Evolutionary conservation across 1,140 invertebrate species (phyloP).

Genomic region (Trichoplusia ni): DNA sequence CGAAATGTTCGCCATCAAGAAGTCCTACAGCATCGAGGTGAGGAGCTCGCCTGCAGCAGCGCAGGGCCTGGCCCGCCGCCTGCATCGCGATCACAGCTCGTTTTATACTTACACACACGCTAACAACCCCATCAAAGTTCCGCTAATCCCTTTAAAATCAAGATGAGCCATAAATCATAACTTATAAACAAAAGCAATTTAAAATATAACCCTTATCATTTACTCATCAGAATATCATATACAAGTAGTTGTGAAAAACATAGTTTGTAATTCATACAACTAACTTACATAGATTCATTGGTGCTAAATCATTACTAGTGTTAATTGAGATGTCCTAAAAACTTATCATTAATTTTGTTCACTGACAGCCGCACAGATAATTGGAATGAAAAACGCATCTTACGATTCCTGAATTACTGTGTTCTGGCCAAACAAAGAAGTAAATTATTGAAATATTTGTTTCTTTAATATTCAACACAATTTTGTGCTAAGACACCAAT

Average conservation of each 20-base stretch:
- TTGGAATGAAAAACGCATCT: conserved; percentile 6
- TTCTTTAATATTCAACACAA: too few species aligned
- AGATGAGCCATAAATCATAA: too few species aligned
- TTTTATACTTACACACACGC: not conserved
- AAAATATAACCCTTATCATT: too few species aligned
- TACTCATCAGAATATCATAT: too few species aligned
- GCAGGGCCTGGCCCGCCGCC: conserved; percentile 11
- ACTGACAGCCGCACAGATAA: not conserved
- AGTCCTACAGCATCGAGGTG: conserved; percentile 98
- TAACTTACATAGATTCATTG: not conserved
- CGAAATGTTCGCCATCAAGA: conserved; percentile 97
- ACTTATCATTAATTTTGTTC: not conserved
- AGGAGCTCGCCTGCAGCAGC: conserved; percentile 67
- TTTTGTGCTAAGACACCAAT: too few species aligned
- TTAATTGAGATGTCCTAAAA: conserved; percentile 14
- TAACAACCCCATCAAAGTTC: not conserved
- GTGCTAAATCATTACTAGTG: not conserved
- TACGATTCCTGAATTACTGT: conserved; percentile 1
- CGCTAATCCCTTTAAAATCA: not conserved
- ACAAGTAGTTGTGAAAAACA: too few species aligned
- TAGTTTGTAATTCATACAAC: not conserved
- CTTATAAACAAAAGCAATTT: not conserved
- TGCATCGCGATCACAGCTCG: conserved; percentile 37
- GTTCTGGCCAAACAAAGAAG: not conserved
- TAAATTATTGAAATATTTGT: not conserved